Conservation (phyloP, 35 echinoderm and acorn worm species). For the Stichopus chloronotus region DNA sequence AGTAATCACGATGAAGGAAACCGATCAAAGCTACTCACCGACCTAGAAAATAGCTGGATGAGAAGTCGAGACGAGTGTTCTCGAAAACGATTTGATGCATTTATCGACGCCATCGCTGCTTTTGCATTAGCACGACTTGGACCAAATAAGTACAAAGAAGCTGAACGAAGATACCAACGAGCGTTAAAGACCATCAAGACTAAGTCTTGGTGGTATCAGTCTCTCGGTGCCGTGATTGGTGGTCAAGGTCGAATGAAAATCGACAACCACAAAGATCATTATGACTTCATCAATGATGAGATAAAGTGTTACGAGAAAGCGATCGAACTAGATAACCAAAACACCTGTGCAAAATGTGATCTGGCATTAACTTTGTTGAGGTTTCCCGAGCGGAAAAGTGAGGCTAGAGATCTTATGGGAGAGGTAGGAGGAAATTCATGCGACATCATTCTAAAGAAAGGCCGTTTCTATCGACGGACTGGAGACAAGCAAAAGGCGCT, state of each 20-base stretch:
- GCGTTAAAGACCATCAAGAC: constrained; percentile 4
- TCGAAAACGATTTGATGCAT: not conserved
- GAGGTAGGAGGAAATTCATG: not conserved
- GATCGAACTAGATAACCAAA: constrained; percentile 10
- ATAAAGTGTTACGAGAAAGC: constrained; percentile 24
- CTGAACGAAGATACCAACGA: not conserved
- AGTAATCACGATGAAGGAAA: not conserved
- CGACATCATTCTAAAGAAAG: constrained; percentile 27
- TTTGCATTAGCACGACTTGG: constrained; percentile 44
- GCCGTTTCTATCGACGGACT: constrained; percentile 18
- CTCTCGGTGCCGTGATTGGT: constrained; percentile 15
- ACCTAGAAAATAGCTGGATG: not conserved
- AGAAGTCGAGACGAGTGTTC: not conserved
- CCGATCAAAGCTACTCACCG: not conserved
- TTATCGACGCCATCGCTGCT: not conserved
- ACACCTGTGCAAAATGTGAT: not conserved
- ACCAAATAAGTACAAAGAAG: constrained; percentile 37
- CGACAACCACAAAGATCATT: not conserved
- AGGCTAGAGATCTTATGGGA: not conserved
- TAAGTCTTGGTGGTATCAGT: not conserved
- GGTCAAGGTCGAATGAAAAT: not conserved
- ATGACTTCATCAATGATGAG: constrained; percentile 29
- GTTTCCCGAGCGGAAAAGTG: not conserved
- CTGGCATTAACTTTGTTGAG: not conserved
- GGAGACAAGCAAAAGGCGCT: not conserved